Percentiles rank a stretch among this genome's conserved stretches.
Conservation (phyloP, 2,888 invertebrate genomes). For the Anorthoa munda region DNA sequence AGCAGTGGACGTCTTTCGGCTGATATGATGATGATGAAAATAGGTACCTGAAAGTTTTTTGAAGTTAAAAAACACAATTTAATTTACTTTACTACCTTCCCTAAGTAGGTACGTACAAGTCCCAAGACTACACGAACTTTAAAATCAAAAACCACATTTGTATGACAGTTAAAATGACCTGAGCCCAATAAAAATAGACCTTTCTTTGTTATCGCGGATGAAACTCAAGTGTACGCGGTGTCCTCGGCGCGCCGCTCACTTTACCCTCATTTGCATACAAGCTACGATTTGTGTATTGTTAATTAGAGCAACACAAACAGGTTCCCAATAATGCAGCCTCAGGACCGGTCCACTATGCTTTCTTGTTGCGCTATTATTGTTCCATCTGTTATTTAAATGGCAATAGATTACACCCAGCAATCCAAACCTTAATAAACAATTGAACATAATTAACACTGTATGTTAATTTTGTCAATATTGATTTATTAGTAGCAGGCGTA, state of each 20-base stretch:
- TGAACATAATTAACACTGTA: conserved; percentile 87
- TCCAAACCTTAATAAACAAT: conserved; percentile 83
- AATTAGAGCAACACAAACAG: conserved; percentile 90
- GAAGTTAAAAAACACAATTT: neutral
- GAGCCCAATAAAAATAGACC: conserved; percentile 73
- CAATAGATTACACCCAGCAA: conserved; percentile 84
- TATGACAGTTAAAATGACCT: conserved; percentile 69
- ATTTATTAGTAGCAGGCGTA: conserved; percentile 69
- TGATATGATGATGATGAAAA: too few species aligned
- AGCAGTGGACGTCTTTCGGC: too few species aligned
- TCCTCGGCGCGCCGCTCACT: conserved; percentile 67
- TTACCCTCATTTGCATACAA: conserved; percentile 88
- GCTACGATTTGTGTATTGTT: conserved; percentile 91
- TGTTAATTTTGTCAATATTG: conserved; percentile 85
- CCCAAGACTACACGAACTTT: conserved; percentile 37
- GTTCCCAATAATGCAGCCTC: conserved; percentile 83
- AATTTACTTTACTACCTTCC: neutral
- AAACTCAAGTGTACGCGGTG: conserved; percentile 70
- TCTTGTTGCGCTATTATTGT: conserved; percentile 88
- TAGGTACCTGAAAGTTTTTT: neutral
- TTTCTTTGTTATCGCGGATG: conserved; percentile 73
- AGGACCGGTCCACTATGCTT: conserved; percentile 79
- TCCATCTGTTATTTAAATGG: conserved; percentile 90
- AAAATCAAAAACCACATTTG: conserved; percentile 50
- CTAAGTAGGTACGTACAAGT: conserved; percentile 23